phyloP scores from a whole-genome alignment of 2,888 invertebrate species.

The Scaeva pyrastri region DNA sequence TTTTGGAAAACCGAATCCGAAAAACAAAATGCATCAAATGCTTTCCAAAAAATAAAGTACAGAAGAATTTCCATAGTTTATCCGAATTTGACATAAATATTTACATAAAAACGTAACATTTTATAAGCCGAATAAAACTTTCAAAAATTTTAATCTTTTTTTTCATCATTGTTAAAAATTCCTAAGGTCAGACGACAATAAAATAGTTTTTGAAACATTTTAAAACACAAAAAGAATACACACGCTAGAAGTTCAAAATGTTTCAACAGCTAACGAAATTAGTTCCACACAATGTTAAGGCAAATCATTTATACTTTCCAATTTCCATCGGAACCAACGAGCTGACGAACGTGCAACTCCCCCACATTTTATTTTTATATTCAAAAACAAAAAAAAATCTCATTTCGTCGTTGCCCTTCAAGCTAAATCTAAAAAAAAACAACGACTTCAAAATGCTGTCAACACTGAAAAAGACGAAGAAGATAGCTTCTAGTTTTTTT shows the following conservation, averaged over 20 bases:
- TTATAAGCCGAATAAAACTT: background rate
- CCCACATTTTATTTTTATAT: slow-evolving; percentile 34
- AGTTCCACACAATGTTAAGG: slow-evolving; percentile 11
- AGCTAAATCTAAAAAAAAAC: slow-evolving; percentile 18
- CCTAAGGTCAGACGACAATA: slow-evolving; percentile 33
- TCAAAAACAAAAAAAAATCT: slow-evolving; percentile 1
- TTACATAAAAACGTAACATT: background rate
- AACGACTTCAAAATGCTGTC: slow-evolving; percentile 45
- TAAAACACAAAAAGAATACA: background rate
- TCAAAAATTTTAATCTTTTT: slow-evolving; percentile 16
- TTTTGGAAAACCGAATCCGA: background rate
- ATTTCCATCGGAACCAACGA: background rate
- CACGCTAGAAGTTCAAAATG: background rate
- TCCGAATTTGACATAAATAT: slow-evolving; percentile 10
- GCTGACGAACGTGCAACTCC: background rate
- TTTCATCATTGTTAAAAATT: slow-evolving; percentile 11
- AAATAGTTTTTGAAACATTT: background rate
- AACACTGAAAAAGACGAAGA: slow-evolving; percentile 25
- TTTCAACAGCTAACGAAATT: slow-evolving; percentile 11
- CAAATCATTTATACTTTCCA: slow-evolving; percentile 12
- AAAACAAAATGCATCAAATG: slow-evolving; percentile 5
- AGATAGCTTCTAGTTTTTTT: slow-evolving; percentile 23
- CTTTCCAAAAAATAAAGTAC: background rate
- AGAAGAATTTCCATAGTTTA: background rate
- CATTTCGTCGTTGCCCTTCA: slow-evolving; percentile 58